These are phyloP conservation scores for Caenorhabditis plicata DNA, from an alignment of 2,888 invertebrate genomes.

Conservation along the genomic window DNA sequence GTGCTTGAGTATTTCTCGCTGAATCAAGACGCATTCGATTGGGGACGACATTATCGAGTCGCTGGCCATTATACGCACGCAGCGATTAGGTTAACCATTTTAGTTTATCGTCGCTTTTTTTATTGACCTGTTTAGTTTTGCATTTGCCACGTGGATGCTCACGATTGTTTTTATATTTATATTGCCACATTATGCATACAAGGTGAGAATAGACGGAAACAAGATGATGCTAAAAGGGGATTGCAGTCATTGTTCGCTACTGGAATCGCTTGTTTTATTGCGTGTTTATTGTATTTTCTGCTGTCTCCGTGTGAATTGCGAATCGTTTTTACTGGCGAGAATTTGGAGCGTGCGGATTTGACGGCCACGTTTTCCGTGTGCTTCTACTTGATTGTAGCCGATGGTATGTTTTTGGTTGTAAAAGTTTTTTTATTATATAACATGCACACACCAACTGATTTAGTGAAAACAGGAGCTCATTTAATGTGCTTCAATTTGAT, in stretches of 20 bases:
- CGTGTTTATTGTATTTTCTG: constrained; percentile 48
- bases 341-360: constrained; percentile 44
- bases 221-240: background rate
- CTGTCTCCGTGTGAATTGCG: constrained; percentile 53
- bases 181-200: constrained; percentile 53
- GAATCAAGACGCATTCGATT: constrained; percentile 58
- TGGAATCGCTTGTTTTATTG: constrained; percentile 50
- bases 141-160: constrained; percentile 47
- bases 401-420: constrained; percentile 34
- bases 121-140: too few species aligned
- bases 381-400: constrained; percentile 57
- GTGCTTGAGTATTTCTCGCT: constrained; percentile 57
- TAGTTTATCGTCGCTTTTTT: too few species aligned
- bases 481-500: too few species aligned
- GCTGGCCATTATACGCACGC: constrained; percentile 61
- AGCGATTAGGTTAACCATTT: constrained; percentile 46
- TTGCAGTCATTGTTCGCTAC: constrained; percentile 37
- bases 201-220: constrained; percentile 6
- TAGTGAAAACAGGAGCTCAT: too few species aligned
- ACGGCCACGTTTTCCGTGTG: constrained; percentile 54
- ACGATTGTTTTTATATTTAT: constrained; percentile 51
- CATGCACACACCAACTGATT: background rate
- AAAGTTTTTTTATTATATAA: too few species aligned
- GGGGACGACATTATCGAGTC: constrained; percentile 58
- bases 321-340: constrained; percentile 54